phyloP scores from a whole-genome alignment of 2,113 vertebrate genomes.

The Pachypanchax playfairii region DNA sequence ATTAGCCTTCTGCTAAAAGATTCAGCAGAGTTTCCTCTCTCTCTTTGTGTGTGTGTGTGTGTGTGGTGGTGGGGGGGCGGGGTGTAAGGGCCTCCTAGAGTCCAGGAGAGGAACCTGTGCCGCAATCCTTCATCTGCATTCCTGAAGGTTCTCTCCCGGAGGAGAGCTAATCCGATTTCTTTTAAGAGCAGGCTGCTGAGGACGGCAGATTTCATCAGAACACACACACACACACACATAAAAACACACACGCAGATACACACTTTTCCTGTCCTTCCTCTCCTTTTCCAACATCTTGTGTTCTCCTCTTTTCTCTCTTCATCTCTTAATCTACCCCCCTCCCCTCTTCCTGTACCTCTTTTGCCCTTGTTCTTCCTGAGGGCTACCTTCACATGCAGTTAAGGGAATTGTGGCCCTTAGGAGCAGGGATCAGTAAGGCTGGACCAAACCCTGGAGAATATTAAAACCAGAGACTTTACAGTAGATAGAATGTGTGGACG shows the following conservation, averaged over 20 bases:
- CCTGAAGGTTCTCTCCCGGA: slow-evolving; percentile 72
- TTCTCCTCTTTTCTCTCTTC: slow-evolving; percentile 25
- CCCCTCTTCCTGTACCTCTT: slow-evolving; percentile 22
- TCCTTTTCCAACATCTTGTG: slow-evolving; percentile 18
- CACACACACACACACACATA: slow-evolving; percentile 29
- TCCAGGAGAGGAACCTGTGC: slow-evolving; percentile 66
- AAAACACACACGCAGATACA: slow-evolving; percentile 22
- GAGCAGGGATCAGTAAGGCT: slow-evolving; percentile 42
- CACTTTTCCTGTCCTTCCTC: slow-evolving; percentile 42
- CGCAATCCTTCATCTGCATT: slow-evolving; percentile 77
- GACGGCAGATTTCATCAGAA: slow-evolving; percentile 77
- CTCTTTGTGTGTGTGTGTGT: slow-evolving; percentile 20
- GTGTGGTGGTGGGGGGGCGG: background rate
- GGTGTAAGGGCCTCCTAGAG: slow-evolving; percentile 31
- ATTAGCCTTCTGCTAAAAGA: no score
- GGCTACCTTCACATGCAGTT: slow-evolving; percentile 37
- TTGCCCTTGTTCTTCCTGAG: slow-evolving; percentile 53
- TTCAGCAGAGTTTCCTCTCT: background rate
- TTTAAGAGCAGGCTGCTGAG: slow-evolving; percentile 75
- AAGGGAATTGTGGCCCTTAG: slow-evolving; percentile 39
- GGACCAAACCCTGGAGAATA: slow-evolving; percentile 26
- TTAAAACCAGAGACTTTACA: slow-evolving; percentile 31
- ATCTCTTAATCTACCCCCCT: slow-evolving; percentile 52
- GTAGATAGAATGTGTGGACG: background rate
- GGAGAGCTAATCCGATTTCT: slow-evolving; percentile 78